These are phyloP conservation scores for Mustela nigripes DNA, from an alignment of 2,113 vertebrate genomes.

Conservation along the genomic window DNA sequence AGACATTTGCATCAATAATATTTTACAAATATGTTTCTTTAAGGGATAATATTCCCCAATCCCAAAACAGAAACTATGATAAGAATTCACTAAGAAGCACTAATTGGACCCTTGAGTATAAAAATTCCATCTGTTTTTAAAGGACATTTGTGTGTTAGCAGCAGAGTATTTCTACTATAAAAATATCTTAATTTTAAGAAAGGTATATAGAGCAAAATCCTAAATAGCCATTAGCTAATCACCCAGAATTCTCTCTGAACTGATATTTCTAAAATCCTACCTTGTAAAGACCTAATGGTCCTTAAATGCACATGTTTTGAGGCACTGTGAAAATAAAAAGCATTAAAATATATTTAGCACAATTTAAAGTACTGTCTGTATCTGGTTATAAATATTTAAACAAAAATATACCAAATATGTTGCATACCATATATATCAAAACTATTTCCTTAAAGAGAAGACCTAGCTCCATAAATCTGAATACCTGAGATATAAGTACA, in stretches of 20 bases:
- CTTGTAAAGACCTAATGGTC: constrained; percentile 2
- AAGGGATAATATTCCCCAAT: constrained; percentile 64
- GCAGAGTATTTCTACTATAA: constrained; percentile 69
- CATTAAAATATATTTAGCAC: constrained; percentile 19
- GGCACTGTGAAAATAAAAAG: not conserved
- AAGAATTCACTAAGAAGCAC: constrained; percentile 71
- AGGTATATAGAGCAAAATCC: not conserved
- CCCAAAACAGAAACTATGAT: constrained; percentile 72
- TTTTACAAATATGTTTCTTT: constrained; percentile 82
- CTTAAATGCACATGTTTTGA: constrained; percentile 13
- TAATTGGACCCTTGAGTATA: constrained; percentile 86
- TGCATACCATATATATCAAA: not conserved
- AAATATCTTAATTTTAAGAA: constrained; percentile 78
- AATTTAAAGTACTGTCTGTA: constrained; percentile 23
- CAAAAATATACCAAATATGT: not conserved
- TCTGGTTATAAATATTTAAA: constrained; percentile 15
- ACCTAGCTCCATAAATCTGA: not conserved
- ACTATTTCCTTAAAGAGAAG: not conserved
- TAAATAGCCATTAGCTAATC: constrained; percentile 28
- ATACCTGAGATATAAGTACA: not conserved
- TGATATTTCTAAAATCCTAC: not conserved
- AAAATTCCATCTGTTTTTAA: constrained; percentile 80
- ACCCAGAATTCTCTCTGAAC: not conserved
- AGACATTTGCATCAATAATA: constrained; percentile 77
- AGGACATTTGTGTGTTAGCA: constrained; percentile 81